A percentile compares a stretch with the other conserved stretches of the same genome.
These are phyloP conservation scores for Acanthochromis polyacanthus DNA, from an alignment of 2,113 vertebrate genomes.

Conservation along the genomic window DNA sequence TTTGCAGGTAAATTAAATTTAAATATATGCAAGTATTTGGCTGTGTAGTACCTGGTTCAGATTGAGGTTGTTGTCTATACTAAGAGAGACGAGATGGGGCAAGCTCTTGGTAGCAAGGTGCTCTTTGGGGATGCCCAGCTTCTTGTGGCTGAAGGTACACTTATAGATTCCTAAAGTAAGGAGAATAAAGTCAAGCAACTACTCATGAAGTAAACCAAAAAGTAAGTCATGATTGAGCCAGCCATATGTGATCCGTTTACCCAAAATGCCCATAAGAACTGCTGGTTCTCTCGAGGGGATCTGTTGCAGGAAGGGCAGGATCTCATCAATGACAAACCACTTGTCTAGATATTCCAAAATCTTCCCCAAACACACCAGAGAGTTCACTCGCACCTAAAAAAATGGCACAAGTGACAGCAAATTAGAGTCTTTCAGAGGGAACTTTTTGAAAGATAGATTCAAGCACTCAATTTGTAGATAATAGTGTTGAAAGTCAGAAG, in stretches of 20 bases:
- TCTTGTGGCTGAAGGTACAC: conserved; percentile 98
- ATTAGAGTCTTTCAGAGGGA: not conserved
- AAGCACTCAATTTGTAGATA: not conserved
- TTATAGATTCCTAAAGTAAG: conserved; percentile 94
- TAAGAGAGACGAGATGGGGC: conserved; percentile 96
- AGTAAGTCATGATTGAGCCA: not conserved
- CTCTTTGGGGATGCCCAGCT: conserved; percentile 98
- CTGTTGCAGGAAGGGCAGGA: conserved; percentile 97
- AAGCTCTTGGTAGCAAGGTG: conserved; percentile 93
- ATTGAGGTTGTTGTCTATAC: conserved; percentile 98
- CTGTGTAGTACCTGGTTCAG: conserved; percentile 91
- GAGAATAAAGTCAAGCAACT: not conserved
- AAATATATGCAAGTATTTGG: not conserved
- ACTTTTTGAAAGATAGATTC: not conserved
- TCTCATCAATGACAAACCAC: conserved; percentile 98
- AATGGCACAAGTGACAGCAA: not conserved
- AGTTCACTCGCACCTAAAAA: conserved; percentile 95
- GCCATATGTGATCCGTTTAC: conserved; percentile 77
- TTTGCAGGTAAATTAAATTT: too few species aligned
- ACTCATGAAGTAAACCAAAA: not conserved
- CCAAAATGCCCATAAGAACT: conserved; percentile 97
- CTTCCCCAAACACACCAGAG: conserved; percentile 97
- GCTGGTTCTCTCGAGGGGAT: conserved; percentile 98
- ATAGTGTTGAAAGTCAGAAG: not conserved
- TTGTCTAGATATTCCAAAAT: conserved; percentile 99